phyloP scores from a whole-genome alignment of 2,113 vertebrate species.

The Colossoma macropomum region DNA sequence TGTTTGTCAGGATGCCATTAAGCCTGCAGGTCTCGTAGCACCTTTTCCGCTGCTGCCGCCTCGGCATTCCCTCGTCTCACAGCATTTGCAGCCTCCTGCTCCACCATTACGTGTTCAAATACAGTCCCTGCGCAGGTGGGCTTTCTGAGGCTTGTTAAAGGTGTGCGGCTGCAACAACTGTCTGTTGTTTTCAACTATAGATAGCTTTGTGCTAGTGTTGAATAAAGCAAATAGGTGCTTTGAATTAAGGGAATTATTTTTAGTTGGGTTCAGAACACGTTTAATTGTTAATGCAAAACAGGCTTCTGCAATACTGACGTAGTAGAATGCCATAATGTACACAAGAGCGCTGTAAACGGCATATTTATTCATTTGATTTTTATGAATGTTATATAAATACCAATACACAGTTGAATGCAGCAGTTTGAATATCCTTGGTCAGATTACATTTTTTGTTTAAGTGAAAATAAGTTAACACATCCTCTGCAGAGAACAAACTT shows the following conservation, averaged over 20 bases:
- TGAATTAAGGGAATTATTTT: background rate
- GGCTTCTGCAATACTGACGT: background rate
- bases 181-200: conserved; percentile 27
- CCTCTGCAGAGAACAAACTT: too few species aligned
- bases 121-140: conserved; percentile 13
- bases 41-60: conserved; percentile 63
- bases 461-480: background rate
- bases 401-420: too few species aligned
- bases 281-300: background rate
- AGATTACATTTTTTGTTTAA: too few species aligned
- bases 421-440: too few species aligned
- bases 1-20: conserved; percentile 98
- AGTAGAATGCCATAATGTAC: background rate
- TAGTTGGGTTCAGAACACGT: background rate
- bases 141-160: conserved; percentile 10
- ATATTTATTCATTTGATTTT: too few species aligned
- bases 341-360: background rate
- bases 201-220: background rate
- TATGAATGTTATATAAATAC: too few species aligned
- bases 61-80: conserved; percentile 79
- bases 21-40: conserved; percentile 77
- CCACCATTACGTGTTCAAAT: conserved; percentile 47
- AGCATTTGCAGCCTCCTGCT: conserved; percentile 62
- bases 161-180: conserved; percentile 16
- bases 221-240: background rate